phyloP scores from a whole-genome alignment of 2,888 invertebrate genomes.

The Meiosimyza platycephala region DNA sequence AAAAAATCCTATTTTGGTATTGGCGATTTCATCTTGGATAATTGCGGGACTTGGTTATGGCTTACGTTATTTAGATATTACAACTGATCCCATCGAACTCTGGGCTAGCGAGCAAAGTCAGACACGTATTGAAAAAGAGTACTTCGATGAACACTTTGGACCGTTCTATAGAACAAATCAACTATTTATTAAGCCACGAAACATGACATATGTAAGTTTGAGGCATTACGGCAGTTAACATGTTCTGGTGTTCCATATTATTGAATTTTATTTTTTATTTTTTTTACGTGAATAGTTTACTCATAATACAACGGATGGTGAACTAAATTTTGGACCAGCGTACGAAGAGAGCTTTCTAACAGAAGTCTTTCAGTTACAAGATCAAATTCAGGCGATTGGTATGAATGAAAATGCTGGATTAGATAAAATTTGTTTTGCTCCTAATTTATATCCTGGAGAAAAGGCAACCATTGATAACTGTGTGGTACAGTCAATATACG shows the following conservation, averaged over 20 bases:
- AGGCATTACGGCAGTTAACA: not conserved
- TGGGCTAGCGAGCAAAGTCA: slow-evolving; percentile 90
- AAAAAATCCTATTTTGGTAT: slow-evolving; percentile 73
- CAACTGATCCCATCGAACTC: slow-evolving; percentile 90
- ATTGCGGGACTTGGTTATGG: slow-evolving; percentile 75
- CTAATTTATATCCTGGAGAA: slow-evolving; percentile 76
- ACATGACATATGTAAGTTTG: slow-evolving; percentile 69
- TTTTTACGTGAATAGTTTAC: slow-evolving; percentile 52
- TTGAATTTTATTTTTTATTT: not conserved
- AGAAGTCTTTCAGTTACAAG: slow-evolving; percentile 78
- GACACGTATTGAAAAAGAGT: slow-evolving; percentile 85
- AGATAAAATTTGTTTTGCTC: slow-evolving; percentile 85
- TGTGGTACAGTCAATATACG: slow-evolving; percentile 83
- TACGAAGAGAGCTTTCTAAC: slow-evolving; percentile 81
- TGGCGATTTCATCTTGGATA: slow-evolving; percentile 75
- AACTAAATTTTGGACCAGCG: slow-evolving; percentile 79
- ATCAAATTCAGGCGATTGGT: slow-evolving; percentile 72
- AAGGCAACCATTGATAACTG: slow-evolving; percentile 74
- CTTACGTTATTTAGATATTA: slow-evolving; percentile 75
- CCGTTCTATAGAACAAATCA: slow-evolving; percentile 93
- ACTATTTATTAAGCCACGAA: slow-evolving; percentile 80
- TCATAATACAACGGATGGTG: slow-evolving; percentile 65
- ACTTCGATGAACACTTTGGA: slow-evolving; percentile 86
- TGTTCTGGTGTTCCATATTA: too few relatives aligned
- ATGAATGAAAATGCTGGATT: slow-evolving; percentile 70